Percentiles rank a stretch among this genome's conserved stretches.
Evolutionary conservation across 2,797 vertebrate genomes (phyloP).

Genomic region (Sebastes aleutianus): DNA sequence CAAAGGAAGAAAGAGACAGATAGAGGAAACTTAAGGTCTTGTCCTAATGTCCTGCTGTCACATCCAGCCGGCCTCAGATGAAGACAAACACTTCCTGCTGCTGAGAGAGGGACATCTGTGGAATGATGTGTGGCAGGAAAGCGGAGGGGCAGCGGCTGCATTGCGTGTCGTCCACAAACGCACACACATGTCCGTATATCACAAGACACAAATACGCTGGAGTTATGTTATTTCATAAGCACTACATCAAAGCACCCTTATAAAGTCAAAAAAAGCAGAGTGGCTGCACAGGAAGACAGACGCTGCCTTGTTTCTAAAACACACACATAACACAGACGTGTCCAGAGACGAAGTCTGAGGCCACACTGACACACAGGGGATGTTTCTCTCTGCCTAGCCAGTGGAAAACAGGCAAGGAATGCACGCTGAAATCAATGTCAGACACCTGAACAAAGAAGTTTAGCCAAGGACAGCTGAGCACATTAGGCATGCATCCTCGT

Average conservation of each 20-base stretch:
- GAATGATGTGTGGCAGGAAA: constrained; percentile 7
- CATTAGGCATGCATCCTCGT: constrained; percentile 65
- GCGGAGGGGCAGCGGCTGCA: not conserved
- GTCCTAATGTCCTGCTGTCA: constrained; percentile 60
- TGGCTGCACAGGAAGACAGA: constrained; percentile 2
- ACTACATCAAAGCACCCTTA: not conserved
- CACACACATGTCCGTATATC: constrained; percentile 4
- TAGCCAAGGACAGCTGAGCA: constrained; percentile 65
- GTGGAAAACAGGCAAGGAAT: constrained; percentile 22
- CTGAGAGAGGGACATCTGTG: constrained; percentile 48
- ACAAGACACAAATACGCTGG: not conserved
- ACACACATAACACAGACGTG: not conserved
- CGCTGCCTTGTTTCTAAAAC: not conserved
- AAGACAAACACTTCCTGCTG: constrained; percentile 62
- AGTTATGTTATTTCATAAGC: not conserved
- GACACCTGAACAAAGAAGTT: constrained; percentile 65
- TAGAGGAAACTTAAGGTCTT: constrained; percentile 47
- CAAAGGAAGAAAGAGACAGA: constrained; percentile 41
- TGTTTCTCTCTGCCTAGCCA: constrained; percentile 10
- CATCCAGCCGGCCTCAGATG: constrained; percentile 46
- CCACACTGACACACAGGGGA: constrained; percentile 5
- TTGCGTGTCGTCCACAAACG: not conserved
- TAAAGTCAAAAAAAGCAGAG: not conserved
- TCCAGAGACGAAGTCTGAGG: constrained; percentile 16
- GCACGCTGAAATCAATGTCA: constrained; percentile 52